Evolutionary conservation across 2,797 vertebrate genomes (phyloP).

Genomic region (Alauda arvensis): DNA sequence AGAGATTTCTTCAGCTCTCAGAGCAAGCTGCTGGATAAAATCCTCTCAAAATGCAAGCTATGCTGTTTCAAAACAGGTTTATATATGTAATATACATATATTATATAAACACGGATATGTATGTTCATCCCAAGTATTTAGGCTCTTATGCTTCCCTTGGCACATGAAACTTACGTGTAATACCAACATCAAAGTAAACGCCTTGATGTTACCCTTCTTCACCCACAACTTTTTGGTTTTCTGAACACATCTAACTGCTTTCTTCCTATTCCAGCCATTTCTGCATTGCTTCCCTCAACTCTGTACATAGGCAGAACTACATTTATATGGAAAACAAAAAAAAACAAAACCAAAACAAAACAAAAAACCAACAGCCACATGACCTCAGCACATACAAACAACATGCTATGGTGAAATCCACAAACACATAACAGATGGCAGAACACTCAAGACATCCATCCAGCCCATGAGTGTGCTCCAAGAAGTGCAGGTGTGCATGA

Average conservation of each 20-base stretch:
- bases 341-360: background rate
- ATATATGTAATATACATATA: background rate
- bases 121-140: background rate
- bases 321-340: background rate
- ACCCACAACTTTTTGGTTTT: background rate
- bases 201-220: background rate
- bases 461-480: accelerated
- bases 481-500: background rate
- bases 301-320: background rate
- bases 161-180: background rate
- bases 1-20: slow-evolving; percentile 12
- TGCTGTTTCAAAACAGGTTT: background rate
- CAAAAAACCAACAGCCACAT: background rate
- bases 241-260: background rate
- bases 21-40: slow-evolving; percentile 38
- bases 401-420: background rate
- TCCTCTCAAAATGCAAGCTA: background rate
- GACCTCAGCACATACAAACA: background rate
- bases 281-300: background rate
- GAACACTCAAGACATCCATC: background rate
- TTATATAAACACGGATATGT: background rate
- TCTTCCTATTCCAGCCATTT: background rate
- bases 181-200: background rate
- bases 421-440: background rate
- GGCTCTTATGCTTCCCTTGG: background rate